Evolutionary conservation across 2,113 vertebrate species (phyloP).

Genomic region (Saccopteryx leptura): DNA sequence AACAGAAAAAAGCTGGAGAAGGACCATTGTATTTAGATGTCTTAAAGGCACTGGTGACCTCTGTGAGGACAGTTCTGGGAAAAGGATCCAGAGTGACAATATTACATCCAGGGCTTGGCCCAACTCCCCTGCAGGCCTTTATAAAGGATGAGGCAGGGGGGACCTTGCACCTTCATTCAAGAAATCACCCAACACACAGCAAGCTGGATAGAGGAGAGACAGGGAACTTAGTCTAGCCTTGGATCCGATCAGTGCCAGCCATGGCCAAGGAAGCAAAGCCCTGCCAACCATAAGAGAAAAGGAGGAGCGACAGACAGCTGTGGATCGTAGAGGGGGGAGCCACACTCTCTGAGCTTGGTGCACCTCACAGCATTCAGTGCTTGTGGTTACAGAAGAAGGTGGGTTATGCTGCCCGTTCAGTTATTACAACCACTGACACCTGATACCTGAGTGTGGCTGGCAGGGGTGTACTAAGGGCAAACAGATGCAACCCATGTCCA

Average conservation of each 20-base stretch:
- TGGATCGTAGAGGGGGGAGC: background rate
- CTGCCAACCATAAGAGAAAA: background rate
- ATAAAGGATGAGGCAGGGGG: background rate
- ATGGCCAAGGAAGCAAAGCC: background rate
- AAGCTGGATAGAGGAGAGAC: background rate
- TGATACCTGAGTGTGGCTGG: background rate
- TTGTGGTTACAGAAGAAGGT: background rate
- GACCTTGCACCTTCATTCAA: background rate
- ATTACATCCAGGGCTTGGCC: background rate
- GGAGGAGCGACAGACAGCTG: background rate
- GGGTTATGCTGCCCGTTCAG: background rate
- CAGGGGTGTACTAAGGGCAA: conserved; percentile 1
- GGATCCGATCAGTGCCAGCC: background rate
- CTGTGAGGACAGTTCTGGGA: background rate
- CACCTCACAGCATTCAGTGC: background rate
- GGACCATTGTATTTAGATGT: background rate
- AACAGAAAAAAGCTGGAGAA: background rate
- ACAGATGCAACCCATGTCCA: background rate
- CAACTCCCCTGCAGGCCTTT: background rate
- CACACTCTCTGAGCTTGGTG: background rate
- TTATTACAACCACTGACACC: background rate
- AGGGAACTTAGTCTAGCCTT: background rate
- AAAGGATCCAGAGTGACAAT: conserved; percentile 15
- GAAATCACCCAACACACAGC: background rate
- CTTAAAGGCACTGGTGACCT: conserved; percentile 4